Evolutionary conservation across 2,797 vertebrate species (phyloP).

Genomic region (Triplophysa yarkandensis): DNA sequence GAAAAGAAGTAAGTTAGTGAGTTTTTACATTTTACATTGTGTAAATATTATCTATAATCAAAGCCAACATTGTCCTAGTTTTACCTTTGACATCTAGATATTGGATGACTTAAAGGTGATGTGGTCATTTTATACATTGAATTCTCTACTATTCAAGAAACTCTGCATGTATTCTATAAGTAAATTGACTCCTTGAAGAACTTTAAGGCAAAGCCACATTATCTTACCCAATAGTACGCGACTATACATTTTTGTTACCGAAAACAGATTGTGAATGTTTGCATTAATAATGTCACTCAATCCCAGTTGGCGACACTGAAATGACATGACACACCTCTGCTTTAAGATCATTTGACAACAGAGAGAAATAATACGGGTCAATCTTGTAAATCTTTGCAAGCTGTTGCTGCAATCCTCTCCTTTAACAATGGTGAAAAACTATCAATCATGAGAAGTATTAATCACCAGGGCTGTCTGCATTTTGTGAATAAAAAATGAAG

Average conservation of each 20-base stretch:
- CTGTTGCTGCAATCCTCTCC: slow-evolving; percentile 18
- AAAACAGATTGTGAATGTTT: neutral
- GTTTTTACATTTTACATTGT: too few species aligned
- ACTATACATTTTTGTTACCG: too few species aligned
- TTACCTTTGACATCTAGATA: neutral
- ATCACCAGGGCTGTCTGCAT: slow-evolving; percentile 43
- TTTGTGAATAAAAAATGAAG: slow-evolving; percentile 48
- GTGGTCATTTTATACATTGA: too few species aligned
- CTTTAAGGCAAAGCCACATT: too few species aligned
- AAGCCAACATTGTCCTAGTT: neutral
- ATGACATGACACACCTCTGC: slow-evolving; percentile 12
- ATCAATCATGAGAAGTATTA: slow-evolving; percentile 47
- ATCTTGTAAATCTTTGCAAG: slow-evolving; percentile 25
- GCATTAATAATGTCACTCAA: neutral
- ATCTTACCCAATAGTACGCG: too few species aligned
- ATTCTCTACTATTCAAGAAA: too few species aligned
- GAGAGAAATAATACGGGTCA: neutral
- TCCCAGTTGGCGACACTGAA: neutral
- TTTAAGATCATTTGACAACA: neutral
- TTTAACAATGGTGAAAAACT: slow-evolving; percentile 26
- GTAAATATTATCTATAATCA: neutral
- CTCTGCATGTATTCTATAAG: neutral
- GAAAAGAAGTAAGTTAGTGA: too few species aligned
- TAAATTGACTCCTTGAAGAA: neutral
- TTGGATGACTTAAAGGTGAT: neutral